phyloP scores from a whole-genome alignment of 2,113 vertebrate genomes.

The Neodontobutis hainanensis region DNA sequence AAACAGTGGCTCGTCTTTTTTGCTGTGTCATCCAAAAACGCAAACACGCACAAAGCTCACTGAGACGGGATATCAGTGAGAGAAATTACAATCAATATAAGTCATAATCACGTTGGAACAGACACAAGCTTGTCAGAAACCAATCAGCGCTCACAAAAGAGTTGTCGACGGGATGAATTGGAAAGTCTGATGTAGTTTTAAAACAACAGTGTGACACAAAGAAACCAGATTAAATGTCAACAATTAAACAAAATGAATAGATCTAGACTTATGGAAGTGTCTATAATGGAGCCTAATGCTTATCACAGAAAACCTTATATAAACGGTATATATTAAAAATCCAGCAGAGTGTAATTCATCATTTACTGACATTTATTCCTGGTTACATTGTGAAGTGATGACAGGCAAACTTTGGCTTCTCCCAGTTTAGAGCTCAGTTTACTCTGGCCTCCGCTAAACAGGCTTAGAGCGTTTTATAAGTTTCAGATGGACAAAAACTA shows the following conservation, averaged over 20 bases:
- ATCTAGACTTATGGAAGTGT: neutral
- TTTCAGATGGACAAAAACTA: neutral
- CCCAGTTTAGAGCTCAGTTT: slow-evolving; percentile 4
- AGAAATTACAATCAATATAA: no score
- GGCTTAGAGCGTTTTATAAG: neutral
- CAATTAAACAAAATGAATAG: neutral
- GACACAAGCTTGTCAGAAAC: no score
- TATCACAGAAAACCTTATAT: slow-evolving; percentile 1
- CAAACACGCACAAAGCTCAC: no score
- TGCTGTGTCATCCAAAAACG: no score
- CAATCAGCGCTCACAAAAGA: no score
- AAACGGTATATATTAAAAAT: neutral
- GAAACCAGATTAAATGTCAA: no score
- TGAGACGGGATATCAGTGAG: no score
- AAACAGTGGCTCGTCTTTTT: no score
- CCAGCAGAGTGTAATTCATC: slow-evolving; percentile 1
- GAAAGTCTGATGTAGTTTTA: no score
- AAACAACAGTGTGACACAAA: no score
- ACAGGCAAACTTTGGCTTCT: slow-evolving; percentile 4
- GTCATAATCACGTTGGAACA: no score
- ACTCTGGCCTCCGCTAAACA: neutral
- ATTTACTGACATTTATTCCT: slow-evolving; percentile 2
- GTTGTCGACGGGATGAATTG: no score
- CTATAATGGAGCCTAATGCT: neutral
- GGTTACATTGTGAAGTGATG: slow-evolving; percentile 11